Percentiles rank a stretch among this genome's conserved stretches.
phyloP scores from a whole-genome alignment of 2,113 vertebrate species.

The Passer domesticus region DNA sequence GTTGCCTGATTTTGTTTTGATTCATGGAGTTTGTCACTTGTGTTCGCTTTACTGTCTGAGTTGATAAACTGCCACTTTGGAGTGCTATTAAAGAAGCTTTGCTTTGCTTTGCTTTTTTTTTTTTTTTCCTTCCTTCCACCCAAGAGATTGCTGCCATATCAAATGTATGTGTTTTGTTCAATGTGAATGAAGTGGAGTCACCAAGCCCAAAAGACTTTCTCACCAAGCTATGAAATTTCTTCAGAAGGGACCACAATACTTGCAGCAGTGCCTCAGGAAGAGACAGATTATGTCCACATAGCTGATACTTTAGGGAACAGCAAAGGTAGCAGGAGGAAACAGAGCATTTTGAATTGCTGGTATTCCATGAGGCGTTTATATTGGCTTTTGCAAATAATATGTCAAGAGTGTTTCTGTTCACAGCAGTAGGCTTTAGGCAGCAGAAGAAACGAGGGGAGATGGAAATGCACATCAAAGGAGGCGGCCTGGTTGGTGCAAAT shows the following conservation, averaged over 20 bases:
- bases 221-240: background rate
- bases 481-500: background rate
- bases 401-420: conserved; percentile 4
- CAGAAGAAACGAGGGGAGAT: background rate
- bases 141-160: background rate
- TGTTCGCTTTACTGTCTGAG: background rate
- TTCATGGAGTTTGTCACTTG: background rate
- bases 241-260: background rate
- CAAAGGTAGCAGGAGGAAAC: background rate
- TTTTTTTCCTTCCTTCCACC: background rate
- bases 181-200: background rate
- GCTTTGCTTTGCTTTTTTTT: background rate
- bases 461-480: conserved; percentile 4
- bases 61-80: background rate
- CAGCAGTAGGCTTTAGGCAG: conserved; percentile 35
- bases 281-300: background rate
- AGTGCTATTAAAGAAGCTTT: background rate
- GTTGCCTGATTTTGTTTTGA: background rate
- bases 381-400: background rate
- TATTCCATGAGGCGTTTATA: background rate
- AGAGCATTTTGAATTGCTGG: background rate
- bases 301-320: background rate
- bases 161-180: background rate
- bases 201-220: background rate
- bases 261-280: background rate